phyloP scores from a whole-genome alignment of 2,113 vertebrate species.

The Caloenas nicobarica region DNA sequence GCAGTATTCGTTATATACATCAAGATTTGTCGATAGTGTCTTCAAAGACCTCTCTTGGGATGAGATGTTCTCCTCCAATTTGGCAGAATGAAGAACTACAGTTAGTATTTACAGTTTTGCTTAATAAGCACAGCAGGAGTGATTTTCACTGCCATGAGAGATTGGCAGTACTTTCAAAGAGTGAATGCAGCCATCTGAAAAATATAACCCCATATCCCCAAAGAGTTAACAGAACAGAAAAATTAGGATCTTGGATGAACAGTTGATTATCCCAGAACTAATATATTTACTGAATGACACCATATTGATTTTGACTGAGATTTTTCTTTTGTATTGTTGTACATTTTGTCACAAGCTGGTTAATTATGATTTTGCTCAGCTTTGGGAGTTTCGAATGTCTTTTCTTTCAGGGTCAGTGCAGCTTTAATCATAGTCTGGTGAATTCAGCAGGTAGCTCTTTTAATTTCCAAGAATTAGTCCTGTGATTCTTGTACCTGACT shows the following conservation, averaged over 20 bases:
- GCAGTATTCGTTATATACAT: not conserved
- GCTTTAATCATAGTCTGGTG: conserved; percentile 33
- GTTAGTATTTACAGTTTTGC: conserved; percentile 45
- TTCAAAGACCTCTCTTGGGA: not conserved
- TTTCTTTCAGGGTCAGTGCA: not conserved
- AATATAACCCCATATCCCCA: conserved; percentile 8
- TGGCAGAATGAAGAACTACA: conserved; percentile 46
- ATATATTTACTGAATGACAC: not conserved
- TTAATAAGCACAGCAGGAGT: conserved; percentile 38
- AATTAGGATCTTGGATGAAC: not conserved
- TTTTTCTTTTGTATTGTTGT: not conserved
- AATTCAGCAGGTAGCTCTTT: conserved; percentile 33
- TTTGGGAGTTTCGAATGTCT: conserved; percentile 24
- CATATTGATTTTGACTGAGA: not conserved
- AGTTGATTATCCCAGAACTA: not conserved
- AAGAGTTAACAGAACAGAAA: not conserved
- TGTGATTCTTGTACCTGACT: conserved; percentile 2
- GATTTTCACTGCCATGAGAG: conserved; percentile 46
- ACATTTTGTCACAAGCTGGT: not conserved
- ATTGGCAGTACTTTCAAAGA: conserved; percentile 13
- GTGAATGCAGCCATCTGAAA: conserved; percentile 46
- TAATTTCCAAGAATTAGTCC: not conserved
- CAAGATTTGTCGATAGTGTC: not conserved
- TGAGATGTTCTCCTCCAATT: conserved; percentile 12
- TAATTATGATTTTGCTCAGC: not conserved